These are phyloP conservation scores for Corythaixoides concolor DNA, from an alignment of 2,113 vertebrate genomes.

Conservation along the genomic window DNA sequence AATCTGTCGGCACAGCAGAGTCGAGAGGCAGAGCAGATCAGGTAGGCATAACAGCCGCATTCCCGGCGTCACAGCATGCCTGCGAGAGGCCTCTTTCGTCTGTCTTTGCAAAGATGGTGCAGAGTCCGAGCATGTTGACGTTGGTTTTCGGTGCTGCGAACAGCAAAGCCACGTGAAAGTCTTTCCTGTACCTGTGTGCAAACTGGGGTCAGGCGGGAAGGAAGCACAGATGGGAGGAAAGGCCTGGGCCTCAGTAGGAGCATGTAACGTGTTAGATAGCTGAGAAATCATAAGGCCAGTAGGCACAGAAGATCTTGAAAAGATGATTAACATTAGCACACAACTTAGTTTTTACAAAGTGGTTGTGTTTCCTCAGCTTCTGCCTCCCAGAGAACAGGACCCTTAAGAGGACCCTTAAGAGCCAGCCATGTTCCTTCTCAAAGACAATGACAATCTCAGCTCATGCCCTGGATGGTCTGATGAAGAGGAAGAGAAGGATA, in stretches of 20 bases:
- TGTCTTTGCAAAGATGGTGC: background rate
- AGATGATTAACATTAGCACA: background rate
- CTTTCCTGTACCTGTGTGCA: background rate
- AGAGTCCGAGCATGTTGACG: background rate
- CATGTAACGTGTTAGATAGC: rapidly evolving
- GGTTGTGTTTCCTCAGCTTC: slow-evolving; percentile 5
- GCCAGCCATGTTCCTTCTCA: background rate
- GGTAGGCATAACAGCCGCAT: slow-evolving; percentile 56
- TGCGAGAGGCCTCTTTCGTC: background rate
- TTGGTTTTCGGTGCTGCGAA: background rate
- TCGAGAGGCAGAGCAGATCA: slow-evolving; percentile 78
- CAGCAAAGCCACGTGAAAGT: background rate
- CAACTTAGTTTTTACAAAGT: background rate
- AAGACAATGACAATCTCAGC: background rate
- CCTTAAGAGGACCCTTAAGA: background rate
- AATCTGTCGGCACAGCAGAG: slow-evolving; percentile 77
- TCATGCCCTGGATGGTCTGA: background rate
- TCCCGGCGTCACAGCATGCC: background rate
- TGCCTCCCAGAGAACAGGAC: background rate
- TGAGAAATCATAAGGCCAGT: background rate
- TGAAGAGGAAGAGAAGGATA: slow-evolving; percentile 11
- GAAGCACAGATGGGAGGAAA: background rate
- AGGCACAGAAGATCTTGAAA: background rate
- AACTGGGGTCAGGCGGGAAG: background rate
- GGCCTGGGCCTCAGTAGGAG: background rate